Evolutionary conservation across 2,888 invertebrate genomes (phyloP).

Genomic region (Harpalus rubripes): DNA sequence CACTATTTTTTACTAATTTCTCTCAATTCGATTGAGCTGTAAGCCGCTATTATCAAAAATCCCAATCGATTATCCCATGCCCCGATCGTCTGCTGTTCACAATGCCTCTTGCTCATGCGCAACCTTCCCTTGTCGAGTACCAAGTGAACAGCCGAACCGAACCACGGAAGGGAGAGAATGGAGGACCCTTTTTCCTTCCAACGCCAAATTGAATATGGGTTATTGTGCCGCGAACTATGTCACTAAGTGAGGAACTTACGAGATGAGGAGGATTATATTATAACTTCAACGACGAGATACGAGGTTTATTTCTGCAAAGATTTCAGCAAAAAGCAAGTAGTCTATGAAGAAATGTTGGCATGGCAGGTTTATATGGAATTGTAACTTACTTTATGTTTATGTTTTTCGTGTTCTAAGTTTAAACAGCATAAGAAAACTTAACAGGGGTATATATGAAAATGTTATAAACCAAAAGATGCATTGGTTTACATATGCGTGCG

Average conservation of each 20-base stretch:
- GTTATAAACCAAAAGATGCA: no score
- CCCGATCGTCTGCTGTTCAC: conserved; percentile 5
- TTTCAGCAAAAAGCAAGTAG: neutral
- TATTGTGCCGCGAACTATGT: conserved; percentile 35
- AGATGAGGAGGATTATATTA: conserved; percentile 5
- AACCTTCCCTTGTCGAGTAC: neutral
- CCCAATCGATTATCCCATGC: conserved; percentile 46
- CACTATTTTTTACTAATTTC: no score
- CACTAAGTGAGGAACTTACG: conserved; percentile 10
- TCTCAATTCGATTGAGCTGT: no score
- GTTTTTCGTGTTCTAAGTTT: no score
- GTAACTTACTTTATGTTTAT: no score
- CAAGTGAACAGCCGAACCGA: conserved; percentile 5
- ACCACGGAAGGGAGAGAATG: neutral
- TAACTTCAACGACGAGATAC: neutral
- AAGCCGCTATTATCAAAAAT: neutral
- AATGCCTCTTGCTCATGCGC: conserved; percentile 2
- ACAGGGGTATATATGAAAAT: no score
- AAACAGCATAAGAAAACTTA: no score
- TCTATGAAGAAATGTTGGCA: neutral
- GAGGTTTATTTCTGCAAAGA: neutral
- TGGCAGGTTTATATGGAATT: no score
- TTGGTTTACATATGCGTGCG: no score
- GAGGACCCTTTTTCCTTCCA: conserved; percentile 23
- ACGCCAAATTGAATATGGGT: conserved; percentile 27